Percentiles rank a stretch among this genome's conserved stretches.
These are phyloP conservation scores for Himalopsyche kuldschensis DNA, from an alignment of 2,888 invertebrate species.

Conservation along the genomic window DNA sequence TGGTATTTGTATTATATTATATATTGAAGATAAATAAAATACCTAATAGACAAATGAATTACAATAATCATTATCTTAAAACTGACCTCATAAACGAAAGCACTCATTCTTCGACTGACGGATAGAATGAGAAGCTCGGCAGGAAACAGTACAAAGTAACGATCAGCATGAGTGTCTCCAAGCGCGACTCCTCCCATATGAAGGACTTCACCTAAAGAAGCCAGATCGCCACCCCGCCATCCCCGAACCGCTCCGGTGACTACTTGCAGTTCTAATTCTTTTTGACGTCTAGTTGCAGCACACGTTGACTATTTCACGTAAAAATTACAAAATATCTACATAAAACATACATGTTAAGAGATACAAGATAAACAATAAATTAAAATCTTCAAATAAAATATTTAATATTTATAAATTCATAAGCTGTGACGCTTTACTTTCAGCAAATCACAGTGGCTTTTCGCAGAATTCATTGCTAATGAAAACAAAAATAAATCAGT, in stretches of 20 bases:
- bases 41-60: too few relatives aligned
- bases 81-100: conserved; percentile 90
- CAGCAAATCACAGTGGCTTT: neutral
- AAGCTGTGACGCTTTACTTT: neutral
- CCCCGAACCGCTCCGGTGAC: conserved; percentile 91
- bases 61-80: too few relatives aligned
- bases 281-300: conserved; percentile 84
- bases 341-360: neutral
- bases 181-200: conserved; percentile 92
- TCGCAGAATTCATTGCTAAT: neutral
- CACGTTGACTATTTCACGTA: conserved; percentile 77
- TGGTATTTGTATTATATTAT: too few relatives aligned
- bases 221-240: conserved; percentile 77
- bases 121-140: conserved; percentile 85
- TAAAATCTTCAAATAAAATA: neutral
- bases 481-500: neutral
- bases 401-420: too few relatives aligned
- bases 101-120: conserved; percentile 88
- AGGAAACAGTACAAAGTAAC: conserved; percentile 91
- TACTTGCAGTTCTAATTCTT: conserved; percentile 94
- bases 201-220: conserved; percentile 80
- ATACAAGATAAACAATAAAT: conserved; percentile 6
- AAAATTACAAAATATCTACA: neutral
- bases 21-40: too few relatives aligned
- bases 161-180: conserved; percentile 80